Percentiles rank a stretch among this genome's conserved stretches.
Evolutionary conservation across 2,113 vertebrate genomes (phyloP).

Genomic region (Amblyopsis rosae): DNA sequence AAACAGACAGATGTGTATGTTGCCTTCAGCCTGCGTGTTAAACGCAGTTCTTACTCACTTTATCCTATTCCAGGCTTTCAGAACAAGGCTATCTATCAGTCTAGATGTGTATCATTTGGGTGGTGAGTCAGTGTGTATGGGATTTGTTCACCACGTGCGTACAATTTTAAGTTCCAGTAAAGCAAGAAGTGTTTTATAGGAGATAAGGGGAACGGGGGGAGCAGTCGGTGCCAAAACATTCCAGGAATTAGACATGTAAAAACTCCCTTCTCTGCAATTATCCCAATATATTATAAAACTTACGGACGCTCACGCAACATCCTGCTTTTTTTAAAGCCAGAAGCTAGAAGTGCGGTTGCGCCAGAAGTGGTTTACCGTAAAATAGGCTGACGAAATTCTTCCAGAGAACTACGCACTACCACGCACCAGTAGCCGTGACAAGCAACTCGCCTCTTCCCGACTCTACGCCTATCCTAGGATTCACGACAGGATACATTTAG

Average conservation of each 20-base stretch:
- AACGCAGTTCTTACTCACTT: conserved; percentile 51
- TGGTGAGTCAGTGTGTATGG: conserved; percentile 70
- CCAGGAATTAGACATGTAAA: conserved; percentile 35
- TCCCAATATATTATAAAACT: conserved; percentile 44
- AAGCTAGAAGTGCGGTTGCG: conserved; percentile 17
- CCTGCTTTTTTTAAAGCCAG: conserved; percentile 55
- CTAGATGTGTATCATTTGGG: conserved; percentile 61
- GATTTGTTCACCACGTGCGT: conserved; percentile 63
- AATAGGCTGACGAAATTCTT: conserved; percentile 44
- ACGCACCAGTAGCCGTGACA: conserved; percentile 30
- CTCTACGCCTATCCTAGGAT: conserved; percentile 32
- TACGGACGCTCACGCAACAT: conserved; percentile 50
- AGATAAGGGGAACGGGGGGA: background rate
- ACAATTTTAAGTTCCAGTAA: conserved; percentile 74
- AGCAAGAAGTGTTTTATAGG: conserved; percentile 54
- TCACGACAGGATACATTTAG: conserved; percentile 3
- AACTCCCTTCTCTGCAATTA: conserved; percentile 50
- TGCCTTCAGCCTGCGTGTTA: conserved; percentile 40
- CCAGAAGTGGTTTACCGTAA: conserved; percentile 60
- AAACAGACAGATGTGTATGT: background rate
- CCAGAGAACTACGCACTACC: conserved; percentile 31
- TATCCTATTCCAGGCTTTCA: conserved; percentile 69
- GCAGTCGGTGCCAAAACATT: conserved; percentile 34
- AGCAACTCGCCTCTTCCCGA: conserved; percentile 42
- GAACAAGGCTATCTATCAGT: conserved; percentile 64